These are phyloP conservation scores for Lineus longissimus DNA, from an alignment of 1,140 invertebrate species.

Conservation along the genomic window DNA sequence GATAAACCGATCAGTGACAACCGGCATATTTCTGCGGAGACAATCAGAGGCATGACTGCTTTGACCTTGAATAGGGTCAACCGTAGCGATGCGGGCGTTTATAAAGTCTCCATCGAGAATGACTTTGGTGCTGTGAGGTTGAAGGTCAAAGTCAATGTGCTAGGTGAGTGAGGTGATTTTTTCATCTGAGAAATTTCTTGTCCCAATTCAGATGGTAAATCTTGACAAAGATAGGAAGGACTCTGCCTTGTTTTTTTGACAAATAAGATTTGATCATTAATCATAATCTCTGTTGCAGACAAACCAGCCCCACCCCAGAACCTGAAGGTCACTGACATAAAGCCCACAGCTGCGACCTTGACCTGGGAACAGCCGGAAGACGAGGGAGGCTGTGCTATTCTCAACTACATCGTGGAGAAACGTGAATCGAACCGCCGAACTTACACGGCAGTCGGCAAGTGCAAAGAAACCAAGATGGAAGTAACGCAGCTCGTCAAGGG, in stretches of 20 bases:
- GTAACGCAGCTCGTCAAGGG: conserved; percentile 67
- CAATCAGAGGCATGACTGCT: conserved; percentile 49
- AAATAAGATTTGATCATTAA: not conserved
- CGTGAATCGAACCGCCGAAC: conserved; percentile 79
- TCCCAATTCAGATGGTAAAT: no score
- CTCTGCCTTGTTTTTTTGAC: no score
- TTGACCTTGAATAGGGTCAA: conserved; percentile 41
- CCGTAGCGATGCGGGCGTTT: conserved; percentile 44
- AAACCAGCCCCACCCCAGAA: conserved; percentile 41
- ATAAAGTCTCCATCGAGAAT: conserved; percentile 47
- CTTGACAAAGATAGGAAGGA: no score
- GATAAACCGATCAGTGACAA: conserved; percentile 39
- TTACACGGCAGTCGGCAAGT: conserved; percentile 87
- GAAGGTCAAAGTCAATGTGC: conserved; percentile 49
- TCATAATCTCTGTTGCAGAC: conserved; percentile 35
- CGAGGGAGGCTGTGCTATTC: conserved; percentile 63
- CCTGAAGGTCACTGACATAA: conserved; percentile 38
- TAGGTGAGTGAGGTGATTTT: conserved; percentile 54
- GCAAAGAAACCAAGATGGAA: conserved; percentile 23
- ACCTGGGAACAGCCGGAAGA: conserved; percentile 72
- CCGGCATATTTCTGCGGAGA: conserved; percentile 44
- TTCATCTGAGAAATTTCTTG: not conserved
- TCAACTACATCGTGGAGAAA: conserved; percentile 86
- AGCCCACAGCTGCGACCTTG: conserved; percentile 62
- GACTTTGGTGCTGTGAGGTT: conserved; percentile 69